These are phyloP conservation scores for Asbolus verrucosus DNA, from an alignment of 1,140 invertebrate genomes.

Conservation along the genomic window DNA sequence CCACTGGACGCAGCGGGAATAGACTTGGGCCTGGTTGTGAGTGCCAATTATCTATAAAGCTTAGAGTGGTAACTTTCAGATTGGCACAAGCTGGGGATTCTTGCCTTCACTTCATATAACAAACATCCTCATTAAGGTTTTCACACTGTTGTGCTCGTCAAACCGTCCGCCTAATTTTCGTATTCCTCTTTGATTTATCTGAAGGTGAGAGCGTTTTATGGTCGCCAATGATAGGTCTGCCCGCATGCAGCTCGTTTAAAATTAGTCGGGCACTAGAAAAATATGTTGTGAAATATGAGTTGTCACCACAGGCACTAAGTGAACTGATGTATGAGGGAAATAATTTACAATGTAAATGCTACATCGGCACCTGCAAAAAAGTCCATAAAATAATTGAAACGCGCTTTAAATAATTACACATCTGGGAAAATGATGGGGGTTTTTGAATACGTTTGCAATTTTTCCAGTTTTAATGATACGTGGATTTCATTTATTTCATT, in stretches of 20 bases:
- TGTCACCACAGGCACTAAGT: constrained; percentile 21
- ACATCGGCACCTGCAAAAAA: constrained; percentile 11
- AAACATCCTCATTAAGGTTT: constrained; percentile 3
- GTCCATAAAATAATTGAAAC: constrained; percentile 26
- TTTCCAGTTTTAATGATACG: constrained; percentile 18
- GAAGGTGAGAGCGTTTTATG: too few species aligned
- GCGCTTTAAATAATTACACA: constrained; percentile 31
- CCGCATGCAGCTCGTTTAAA: constrained; percentile 2
- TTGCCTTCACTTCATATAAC: too few species aligned
- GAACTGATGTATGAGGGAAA: constrained; percentile 16
- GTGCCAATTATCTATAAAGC: constrained; percentile 48
- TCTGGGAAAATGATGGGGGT: constrained; percentile 24
- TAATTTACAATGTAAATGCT: constrained; percentile 32
- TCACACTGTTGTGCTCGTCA: too few species aligned
- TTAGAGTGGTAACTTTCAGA: constrained; percentile 1
- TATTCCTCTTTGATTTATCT: too few species aligned
- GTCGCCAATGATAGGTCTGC: not conserved
- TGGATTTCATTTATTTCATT: constrained; percentile 21
- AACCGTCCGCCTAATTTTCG: too few species aligned
- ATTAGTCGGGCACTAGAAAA: constrained; percentile 12
- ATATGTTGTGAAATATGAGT: constrained; percentile 27
- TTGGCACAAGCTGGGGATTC: too few species aligned
- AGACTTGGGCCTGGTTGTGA: constrained; percentile 38
- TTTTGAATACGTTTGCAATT: constrained; percentile 33
- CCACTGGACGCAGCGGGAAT: constrained; percentile 47